A percentile compares a stretch with the other conserved stretches of the same genome.
phyloP scores from a whole-genome alignment of 1,140 invertebrate species.

The Apis mellifera region Amel_HAv3.1 CM009938.2:720001-720500 shows the following conservation, averaged over 20 bases:
- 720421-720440: background rate
- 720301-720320: slow-evolving; percentile 24
- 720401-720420: background rate
- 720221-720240: slow-evolving; percentile 31
- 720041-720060: no score
- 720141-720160: slow-evolving; percentile 18
- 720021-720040: no score
- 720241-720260: background rate
- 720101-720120: background rate
- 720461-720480: no score
- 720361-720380: background rate
- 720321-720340: slow-evolving; percentile 21
- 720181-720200: background rate
- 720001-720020: no score
- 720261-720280: slow-evolving; percentile 30
- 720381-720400: background rate
- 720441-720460: no score
- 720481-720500: no score
- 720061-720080: no score
- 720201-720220: slow-evolving; percentile 9
- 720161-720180: background rate
- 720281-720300: slow-evolving; percentile 35
- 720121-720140: background rate
- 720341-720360: background rate
- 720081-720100: no score